phyloP scores from a whole-genome alignment of 2,797 vertebrate genomes.

The Nothura maculosa region DNA sequence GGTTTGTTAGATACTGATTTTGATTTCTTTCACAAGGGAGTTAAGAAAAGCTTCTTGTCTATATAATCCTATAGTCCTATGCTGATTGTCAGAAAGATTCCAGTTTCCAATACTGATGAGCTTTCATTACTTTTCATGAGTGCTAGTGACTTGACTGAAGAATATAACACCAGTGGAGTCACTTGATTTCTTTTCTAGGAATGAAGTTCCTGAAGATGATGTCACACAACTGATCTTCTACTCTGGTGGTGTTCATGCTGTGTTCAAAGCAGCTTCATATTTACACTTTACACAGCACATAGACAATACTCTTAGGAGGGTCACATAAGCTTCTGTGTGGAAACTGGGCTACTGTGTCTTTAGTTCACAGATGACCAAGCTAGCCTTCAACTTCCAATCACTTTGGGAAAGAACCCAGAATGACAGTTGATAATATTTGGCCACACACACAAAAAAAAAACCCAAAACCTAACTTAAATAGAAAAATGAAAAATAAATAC shows the following conservation, averaged over 20 bases:
- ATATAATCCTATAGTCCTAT: not conserved
- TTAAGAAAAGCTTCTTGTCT: not conserved
- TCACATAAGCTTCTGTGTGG: accelerated
- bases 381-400: accelerated
- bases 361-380: accelerated
- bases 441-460: not conserved
- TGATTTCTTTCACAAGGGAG: not conserved
- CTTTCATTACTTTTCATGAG: not conserved
- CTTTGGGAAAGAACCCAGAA: accelerated
- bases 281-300: not conserved
- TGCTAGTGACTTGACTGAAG: not conserved
- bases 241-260: not conserved
- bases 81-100: not conserved
- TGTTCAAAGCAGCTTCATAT: not conserved
- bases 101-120: not conserved
- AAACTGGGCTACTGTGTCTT: not conserved
- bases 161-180: not conserved
- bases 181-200: not conserved
- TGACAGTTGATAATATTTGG: not conserved
- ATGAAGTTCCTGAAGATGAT: not conserved
- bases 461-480: not conserved
- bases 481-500: not conserved
- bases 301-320: accelerated
- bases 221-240: not conserved
- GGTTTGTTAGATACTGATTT: not conserved